Conservation (phyloP, 2,888 invertebrate genomes). For the Myopa tessellatipennis region DNA sequence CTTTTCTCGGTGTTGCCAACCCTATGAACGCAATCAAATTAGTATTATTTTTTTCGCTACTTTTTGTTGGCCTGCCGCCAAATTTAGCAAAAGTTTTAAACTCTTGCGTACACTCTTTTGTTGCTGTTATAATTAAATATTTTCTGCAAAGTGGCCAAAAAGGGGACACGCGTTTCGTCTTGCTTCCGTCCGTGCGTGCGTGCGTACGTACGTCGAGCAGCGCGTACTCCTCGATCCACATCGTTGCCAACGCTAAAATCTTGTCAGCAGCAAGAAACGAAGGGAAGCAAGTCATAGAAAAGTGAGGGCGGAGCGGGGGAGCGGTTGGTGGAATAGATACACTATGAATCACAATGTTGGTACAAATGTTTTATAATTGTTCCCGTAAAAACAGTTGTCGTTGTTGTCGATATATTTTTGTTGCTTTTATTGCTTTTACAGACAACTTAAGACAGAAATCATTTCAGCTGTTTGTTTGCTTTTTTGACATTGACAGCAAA, state of each 20-base stretch:
- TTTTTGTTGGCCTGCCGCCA: constrained; percentile 2
- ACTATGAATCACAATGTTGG: background rate
- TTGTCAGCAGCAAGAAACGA: background rate
- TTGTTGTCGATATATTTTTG: background rate
- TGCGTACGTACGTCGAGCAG: background rate
- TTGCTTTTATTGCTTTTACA: background rate
- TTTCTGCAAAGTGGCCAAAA: constrained; percentile 1
- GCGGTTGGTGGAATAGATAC: background rate
- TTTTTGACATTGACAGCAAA: constrained; percentile 15
- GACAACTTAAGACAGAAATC: background rate
- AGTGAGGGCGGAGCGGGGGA: background rate
- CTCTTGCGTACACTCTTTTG: background rate
- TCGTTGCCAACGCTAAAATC: constrained; percentile 11
- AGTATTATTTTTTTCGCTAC: too few species aligned
- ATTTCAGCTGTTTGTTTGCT: background rate
- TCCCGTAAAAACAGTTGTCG: background rate
- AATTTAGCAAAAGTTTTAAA: background rate
- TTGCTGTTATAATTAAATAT: background rate
- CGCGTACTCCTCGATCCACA: background rate
- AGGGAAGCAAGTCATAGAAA: background rate
- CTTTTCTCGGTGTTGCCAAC: too few species aligned
- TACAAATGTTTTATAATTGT: background rate
- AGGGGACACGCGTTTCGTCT: background rate
- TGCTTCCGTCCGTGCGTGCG: background rate
- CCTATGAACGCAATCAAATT: too few species aligned